Base-by-base conservation (phyloP, 2,113 vertebrate species). In the Paradoxurus hermaphroditus region DNA sequence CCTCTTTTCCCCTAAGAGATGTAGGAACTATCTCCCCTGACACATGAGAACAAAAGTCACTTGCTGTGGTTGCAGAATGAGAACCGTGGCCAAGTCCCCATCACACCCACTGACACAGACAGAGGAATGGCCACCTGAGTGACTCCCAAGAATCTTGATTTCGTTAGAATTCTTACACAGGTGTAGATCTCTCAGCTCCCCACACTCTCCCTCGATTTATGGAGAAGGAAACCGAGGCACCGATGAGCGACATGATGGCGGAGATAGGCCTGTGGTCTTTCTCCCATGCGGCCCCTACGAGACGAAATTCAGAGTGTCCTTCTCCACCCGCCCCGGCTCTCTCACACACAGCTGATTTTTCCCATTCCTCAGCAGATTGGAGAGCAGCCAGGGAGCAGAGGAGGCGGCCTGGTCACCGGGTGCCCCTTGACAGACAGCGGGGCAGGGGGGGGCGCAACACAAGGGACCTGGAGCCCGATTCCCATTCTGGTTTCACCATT, bases 191-290 rank as follows among this genome's bases (percentile, higher is more conserved):
- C 81, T 78, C 68, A 4, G 49, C 81, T 18, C 11, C 18, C 79
- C 27, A 1, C n/a, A 18, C 3, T 14, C 21, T 44, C 59, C n/a
- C 65, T 82, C 3, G 16, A 12, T 70, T 84, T 46, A 8, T 39
- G 4, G 19, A 90, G 75, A 87, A 65, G 82, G 75, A 86, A 94
- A 89, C 95, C 15, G 68, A 94, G 72, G 29, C 86, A n/a, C 4
- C 1, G 12, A 65, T 46, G 68, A 34, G 62, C 21, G 15, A 75
- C 46, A 19, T 51, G 86, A 82, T 14, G 7, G 8, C 62, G 4
- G 1, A 90, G n/a, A 34, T 18, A 25, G 5, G 41, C 83, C 89
- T 75, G 67, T 77, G 72, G 13, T 46, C 62, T 65, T 95, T 79
- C 94, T 62, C 13, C 65, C 2, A 59, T 1, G 18, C 68, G 79